Evolutionary conservation across 30 jellyfish, hydroid and myxozoan genomes (phyloP).

Genomic region (Hydractinia symbiolongicarpus): DNA sequence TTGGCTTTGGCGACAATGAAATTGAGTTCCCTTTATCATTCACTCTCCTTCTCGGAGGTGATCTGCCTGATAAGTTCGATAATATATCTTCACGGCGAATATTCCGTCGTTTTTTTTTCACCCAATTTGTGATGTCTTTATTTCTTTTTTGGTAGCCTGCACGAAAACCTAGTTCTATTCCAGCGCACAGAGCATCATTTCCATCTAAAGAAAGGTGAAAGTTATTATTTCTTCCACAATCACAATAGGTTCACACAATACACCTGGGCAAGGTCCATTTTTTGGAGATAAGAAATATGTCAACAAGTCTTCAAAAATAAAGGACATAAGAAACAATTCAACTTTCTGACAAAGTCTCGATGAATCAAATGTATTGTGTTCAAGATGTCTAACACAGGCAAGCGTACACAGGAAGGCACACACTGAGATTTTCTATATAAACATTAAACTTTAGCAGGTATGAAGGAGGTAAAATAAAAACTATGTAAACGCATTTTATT

Average conservation of each 20-base stretch:
- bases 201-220: constrained; percentile 51
- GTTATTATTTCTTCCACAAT: neutral
- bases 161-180: constrained; percentile 63
- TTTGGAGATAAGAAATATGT: neutral
- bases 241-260: neutral
- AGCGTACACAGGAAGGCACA: no score
- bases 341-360: no score
- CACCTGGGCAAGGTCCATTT: neutral
- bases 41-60: constrained; percentile 84
- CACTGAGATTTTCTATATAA: no score
- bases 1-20: constrained; percentile 25
- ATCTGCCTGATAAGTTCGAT: constrained; percentile 76
- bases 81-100: constrained; percentile 76
- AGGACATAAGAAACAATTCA: no score
- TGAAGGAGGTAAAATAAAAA: no score
- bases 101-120: constrained; percentile 61
- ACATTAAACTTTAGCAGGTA: no score
- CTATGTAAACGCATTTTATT: no score
- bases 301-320: neutral
- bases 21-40: constrained; percentile 55
- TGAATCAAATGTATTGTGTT: no score
- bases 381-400: no score
- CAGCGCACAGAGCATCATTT: constrained; percentile 67
- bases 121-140: constrained; percentile 80
- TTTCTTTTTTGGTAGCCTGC: constrained; percentile 73